A percentile compares a stretch with the other conserved stretches of the same genome.
phyloP scores from a whole-genome alignment of 1,140 invertebrate genomes.

The Eumaeus atala region DNA sequence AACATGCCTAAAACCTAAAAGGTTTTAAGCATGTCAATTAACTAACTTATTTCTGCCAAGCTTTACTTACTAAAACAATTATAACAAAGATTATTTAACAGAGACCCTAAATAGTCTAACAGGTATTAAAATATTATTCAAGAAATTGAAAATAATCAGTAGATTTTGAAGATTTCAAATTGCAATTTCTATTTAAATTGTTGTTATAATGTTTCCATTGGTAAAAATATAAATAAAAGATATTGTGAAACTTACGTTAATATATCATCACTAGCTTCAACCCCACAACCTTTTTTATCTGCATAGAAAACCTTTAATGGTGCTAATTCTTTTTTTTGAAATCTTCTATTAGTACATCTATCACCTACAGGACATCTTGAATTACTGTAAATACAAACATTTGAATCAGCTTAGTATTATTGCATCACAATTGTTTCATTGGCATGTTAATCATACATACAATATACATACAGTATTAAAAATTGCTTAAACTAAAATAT shows the following conservation, averaged over 20 bases:
- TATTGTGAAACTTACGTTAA: constrained; percentile 76
- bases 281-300: constrained; percentile 94
- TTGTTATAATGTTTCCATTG: too few species aligned
- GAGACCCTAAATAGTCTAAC: too few species aligned
- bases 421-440: neutral
- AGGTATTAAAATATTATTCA: too few species aligned
- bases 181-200: too few species aligned
- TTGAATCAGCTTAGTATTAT: neutral
- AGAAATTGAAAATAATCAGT: too few species aligned
- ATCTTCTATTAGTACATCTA: constrained; percentile 94
- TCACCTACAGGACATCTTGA: constrained; percentile 89
- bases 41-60: too few species aligned
- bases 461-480: neutral
- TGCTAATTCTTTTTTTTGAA: constrained; percentile 91
- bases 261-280: constrained; percentile 86
- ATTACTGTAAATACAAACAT: constrained; percentile 79
- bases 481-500: constrained; percentile 7
- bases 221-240: neutral
- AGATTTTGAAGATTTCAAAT: too few species aligned
- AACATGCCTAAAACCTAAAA: too few species aligned
- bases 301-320: constrained; percentile 92
- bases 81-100: too few species aligned
- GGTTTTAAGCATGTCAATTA: too few species aligned
- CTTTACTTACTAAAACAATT: too few species aligned
- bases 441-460: neutral